A percentile compares a stretch with the other conserved stretches of the same genome.
phyloP scores from a whole-genome alignment of 2,797 vertebrate species.

The Hyperoplus immaculatus region DNA sequence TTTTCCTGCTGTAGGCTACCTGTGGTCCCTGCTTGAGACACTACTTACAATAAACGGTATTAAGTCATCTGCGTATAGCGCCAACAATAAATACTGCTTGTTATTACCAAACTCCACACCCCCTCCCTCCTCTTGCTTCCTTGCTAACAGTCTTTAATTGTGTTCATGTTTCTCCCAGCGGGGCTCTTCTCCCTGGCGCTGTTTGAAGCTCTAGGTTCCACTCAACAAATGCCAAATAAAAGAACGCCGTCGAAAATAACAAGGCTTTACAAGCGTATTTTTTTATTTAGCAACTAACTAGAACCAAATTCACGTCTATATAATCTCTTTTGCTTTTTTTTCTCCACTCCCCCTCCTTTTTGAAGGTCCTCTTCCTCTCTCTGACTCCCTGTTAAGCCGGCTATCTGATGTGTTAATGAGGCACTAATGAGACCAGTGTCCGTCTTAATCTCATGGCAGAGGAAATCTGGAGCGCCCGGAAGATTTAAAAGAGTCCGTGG shows the following conservation, averaged over 20 bases:
- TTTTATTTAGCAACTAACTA: constrained; percentile 32
- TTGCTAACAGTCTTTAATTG: constrained; percentile 41
- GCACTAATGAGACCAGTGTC: constrained; percentile 75
- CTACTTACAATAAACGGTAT: background rate
- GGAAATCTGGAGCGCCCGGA: constrained; percentile 44
- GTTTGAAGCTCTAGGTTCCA: constrained; percentile 34
- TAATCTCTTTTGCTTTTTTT: constrained; percentile 14
- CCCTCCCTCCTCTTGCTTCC: constrained; percentile 2
- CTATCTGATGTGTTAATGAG: constrained; percentile 82
- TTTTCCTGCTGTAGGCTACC: background rate
- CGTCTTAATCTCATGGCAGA: constrained; percentile 73
- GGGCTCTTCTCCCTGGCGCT: background rate
- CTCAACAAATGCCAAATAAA: background rate
- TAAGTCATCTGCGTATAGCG: background rate
- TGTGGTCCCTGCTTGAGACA: constrained; percentile 7
- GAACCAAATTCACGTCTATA: background rate
- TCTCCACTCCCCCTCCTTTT: background rate
- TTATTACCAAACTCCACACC: constrained; percentile 1
- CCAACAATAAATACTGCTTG: constrained; percentile 34
- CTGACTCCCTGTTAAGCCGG: constrained; percentile 47
- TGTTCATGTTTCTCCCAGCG: constrained; percentile 35
- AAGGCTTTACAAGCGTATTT: constrained; percentile 18
- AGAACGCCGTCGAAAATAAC: constrained; percentile 8
- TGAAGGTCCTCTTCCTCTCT: background rate
- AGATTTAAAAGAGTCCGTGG: constrained; percentile 48